phyloP scores from a whole-genome alignment of 2,888 invertebrate genomes.

The Belgica antarctica region DNA sequence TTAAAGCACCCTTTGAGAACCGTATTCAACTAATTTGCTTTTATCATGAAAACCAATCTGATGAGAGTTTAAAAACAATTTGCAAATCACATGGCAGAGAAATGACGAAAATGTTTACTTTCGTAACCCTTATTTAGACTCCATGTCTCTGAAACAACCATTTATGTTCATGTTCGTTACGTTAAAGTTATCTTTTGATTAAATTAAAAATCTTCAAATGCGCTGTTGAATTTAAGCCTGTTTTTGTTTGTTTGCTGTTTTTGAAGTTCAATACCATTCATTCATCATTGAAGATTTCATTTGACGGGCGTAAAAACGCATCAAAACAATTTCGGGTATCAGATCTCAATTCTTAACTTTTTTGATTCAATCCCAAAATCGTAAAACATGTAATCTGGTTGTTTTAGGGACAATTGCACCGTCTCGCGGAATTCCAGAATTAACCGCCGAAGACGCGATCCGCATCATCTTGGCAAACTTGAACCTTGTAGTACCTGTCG shows the following conservation, averaged over 20 bases:
- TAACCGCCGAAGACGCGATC: conserved; percentile 77
- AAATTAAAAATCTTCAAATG: background rate
- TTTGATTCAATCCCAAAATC: background rate
- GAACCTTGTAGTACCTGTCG: conserved; percentile 90
- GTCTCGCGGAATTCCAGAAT: conserved; percentile 70
- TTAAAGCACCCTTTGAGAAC: too few relatives aligned
- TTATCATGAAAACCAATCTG: too few relatives aligned
- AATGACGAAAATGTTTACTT: too few relatives aligned
- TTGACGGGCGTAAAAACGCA: too few relatives aligned
- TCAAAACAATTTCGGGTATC: background rate
- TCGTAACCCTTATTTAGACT: too few relatives aligned
- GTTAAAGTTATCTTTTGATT: background rate
- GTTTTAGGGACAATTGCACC: conserved; percentile 95
- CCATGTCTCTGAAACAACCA: conserved; percentile 56
- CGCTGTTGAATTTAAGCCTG: background rate
- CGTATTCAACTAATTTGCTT: too few relatives aligned
- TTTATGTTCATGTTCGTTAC: conserved; percentile 45
- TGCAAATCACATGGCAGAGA: background rate
- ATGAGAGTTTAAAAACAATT: too few relatives aligned
- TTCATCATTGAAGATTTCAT: too few relatives aligned
- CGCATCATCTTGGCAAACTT: conserved; percentile 85
- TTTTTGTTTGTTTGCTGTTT: too few relatives aligned
- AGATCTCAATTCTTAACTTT: too few relatives aligned
- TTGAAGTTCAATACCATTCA: too few relatives aligned
- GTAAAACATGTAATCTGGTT: conserved; percentile 49